A percentile compares a stretch with the other conserved stretches of the same genome.
Conservation (phyloP, 2,888 invertebrate species). For the Tethea ocularis region DNA sequence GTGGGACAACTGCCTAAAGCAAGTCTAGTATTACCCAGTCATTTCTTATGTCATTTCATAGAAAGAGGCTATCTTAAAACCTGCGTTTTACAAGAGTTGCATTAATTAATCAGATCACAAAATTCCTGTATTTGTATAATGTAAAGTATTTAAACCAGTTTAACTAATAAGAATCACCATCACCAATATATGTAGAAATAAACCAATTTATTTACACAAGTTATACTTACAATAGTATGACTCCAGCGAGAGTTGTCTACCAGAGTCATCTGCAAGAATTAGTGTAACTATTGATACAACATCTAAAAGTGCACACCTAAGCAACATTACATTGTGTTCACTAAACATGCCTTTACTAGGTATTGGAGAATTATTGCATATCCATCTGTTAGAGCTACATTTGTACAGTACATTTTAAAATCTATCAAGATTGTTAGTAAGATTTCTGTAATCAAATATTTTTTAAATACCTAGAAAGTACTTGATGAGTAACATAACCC, state of each 20-base stretch:
- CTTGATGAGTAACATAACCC: no score
- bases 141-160: no score
- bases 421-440: no score
- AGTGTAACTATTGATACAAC: conserved; percentile 52
- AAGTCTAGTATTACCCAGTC: no score
- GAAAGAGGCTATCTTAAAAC: no score
- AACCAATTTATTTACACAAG: conserved; percentile 18
- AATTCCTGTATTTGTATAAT: no score
- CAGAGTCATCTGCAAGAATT: conserved; percentile 79
- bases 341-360: conserved; percentile 4
- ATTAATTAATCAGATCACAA: no score
- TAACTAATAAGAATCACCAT: conserved; percentile 7
- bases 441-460: no score
- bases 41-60: no score
- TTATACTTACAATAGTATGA: conserved; percentile 69
- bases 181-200: conserved; percentile 11
- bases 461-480: no score
- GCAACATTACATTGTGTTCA: conserved; percentile 24
- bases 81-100: no score
- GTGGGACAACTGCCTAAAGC: no score
- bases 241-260: conserved; percentile 65
- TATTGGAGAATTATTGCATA: background rate
- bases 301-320: conserved; percentile 41
- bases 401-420: background rate
- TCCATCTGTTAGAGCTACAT: background rate